phyloP scores from a whole-genome alignment of 1,140 invertebrate species.

The Coenobita brevimanus region DNA sequence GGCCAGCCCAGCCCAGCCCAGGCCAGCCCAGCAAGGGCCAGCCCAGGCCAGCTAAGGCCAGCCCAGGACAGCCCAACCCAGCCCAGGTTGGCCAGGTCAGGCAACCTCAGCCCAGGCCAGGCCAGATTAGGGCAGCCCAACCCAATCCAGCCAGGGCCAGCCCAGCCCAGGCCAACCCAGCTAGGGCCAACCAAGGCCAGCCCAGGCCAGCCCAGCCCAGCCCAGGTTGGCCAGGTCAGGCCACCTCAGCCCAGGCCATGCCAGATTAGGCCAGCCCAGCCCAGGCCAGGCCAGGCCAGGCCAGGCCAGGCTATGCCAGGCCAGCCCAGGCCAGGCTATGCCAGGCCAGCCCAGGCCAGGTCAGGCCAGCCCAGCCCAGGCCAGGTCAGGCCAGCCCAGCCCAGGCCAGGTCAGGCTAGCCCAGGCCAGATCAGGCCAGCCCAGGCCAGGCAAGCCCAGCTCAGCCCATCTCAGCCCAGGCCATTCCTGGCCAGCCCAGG shows the following conservation, averaged over 20 bases:
- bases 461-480: too few species aligned
- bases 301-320: not conserved
- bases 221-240: not conserved
- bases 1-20: slow-evolving; percentile 67
- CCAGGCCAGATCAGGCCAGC: slow-evolving; percentile 9
- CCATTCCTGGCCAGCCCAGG: not conserved
- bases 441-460: too few species aligned
- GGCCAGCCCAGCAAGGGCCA: slow-evolving; percentile 46
- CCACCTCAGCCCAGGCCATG: too few species aligned
- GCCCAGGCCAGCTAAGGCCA: slow-evolving; percentile 43
- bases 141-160: slow-evolving; percentile 52
- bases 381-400: too few species aligned
- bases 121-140: slow-evolving; percentile 50
- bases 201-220: not conserved
- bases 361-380: not conserved
- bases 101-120: slow-evolving; percentile 44
- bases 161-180: slow-evolving; percentile 17
- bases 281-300: too few species aligned
- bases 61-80: slow-evolving; percentile 65
- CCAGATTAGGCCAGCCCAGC: too few species aligned
- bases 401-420: slow-evolving; percentile 5
- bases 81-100: slow-evolving; percentile 60
- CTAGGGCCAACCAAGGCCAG: not conserved
- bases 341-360: not conserved
- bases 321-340: not conserved